Evolutionary conservation across 2,113 vertebrate genomes (phyloP).

Genomic region (Puntigrus tetrazona): DNA sequence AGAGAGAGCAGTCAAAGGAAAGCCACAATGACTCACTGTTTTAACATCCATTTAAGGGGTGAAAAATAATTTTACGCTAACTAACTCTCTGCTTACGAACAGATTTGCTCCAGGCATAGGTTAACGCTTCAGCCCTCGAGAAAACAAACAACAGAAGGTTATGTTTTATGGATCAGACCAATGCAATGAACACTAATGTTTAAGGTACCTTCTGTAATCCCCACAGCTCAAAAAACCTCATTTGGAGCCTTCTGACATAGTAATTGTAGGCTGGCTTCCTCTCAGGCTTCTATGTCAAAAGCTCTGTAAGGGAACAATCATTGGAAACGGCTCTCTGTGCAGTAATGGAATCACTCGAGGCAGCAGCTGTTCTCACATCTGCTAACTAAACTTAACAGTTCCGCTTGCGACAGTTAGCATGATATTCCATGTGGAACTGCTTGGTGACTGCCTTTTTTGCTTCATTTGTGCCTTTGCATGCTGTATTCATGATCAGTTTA

Average conservation of each 20-base stretch:
- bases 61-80: slow-evolving; percentile 32
- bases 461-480: neutral
- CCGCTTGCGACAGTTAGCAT: neutral
- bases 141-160: slow-evolving; percentile 40
- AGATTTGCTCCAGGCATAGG: slow-evolving; percentile 23
- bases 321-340: slow-evolving; percentile 22
- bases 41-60: slow-evolving; percentile 6
- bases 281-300: slow-evolving; percentile 8
- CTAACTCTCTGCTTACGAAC: neutral
- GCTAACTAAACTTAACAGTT: slow-evolving; percentile 31
- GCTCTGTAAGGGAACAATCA: slow-evolving; percentile 31
- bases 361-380: slow-evolving; percentile 39
- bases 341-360: slow-evolving; percentile 36
- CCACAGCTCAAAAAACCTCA: slow-evolving; percentile 9
- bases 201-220: slow-evolving; percentile 9
- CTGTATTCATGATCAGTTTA: neutral
- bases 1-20: neutral
- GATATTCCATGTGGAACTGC: slow-evolving; percentile 10
- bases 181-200: slow-evolving; percentile 35
- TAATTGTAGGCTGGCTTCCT: slow-evolving; percentile 31
- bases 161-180: slow-evolving; percentile 30
- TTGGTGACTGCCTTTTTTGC: neutral
- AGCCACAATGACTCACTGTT: slow-evolving; percentile 15
- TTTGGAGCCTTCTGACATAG: slow-evolving; percentile 21
- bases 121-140: neutral